These are phyloP conservation scores for Gonioctena quinquepunctata DNA, from an alignment of 1,140 invertebrate genomes.

Conservation along the genomic window DNA sequence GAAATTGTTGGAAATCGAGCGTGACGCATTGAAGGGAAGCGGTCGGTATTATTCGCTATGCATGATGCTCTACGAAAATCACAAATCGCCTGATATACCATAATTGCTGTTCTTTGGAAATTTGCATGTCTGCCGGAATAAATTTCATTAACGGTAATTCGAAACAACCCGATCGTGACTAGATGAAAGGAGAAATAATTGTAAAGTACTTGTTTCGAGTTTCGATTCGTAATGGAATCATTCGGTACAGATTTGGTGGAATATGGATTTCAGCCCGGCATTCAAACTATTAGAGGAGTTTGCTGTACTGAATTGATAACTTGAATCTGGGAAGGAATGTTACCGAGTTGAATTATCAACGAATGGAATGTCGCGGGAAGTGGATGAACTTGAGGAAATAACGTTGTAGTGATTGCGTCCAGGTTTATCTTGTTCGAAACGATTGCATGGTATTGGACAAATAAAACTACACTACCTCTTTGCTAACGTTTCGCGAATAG, in stretches of 20 bases:
- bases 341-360: too few relatives aligned
- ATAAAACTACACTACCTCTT: too few relatives aligned
- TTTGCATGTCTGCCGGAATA: conserved; percentile 13
- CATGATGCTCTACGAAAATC: neutral
- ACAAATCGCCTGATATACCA: neutral
- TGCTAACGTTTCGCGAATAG: too few relatives aligned
- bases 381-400: too few relatives aligned
- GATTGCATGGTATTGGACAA: too few relatives aligned
- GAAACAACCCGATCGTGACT: conserved; percentile 1
- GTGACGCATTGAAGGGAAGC: neutral
- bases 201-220: conserved; percentile 17
- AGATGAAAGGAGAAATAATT: conserved; percentile 5
- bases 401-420: too few relatives aligned
- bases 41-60: neutral
- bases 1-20: neutral
- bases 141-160: conserved; percentile 18
- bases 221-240: neutral
- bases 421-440: too few relatives aligned
- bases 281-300: too few relatives aligned
- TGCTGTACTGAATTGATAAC: too few relatives aligned
- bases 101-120: neutral
- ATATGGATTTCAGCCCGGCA: too few relatives aligned
- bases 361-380: too few relatives aligned
- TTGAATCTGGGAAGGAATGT: too few relatives aligned
- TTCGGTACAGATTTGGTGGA: neutral